Evolutionary conservation across 2,888 invertebrate species (phyloP).

Genomic region (Torymus tubicola): DNA sequence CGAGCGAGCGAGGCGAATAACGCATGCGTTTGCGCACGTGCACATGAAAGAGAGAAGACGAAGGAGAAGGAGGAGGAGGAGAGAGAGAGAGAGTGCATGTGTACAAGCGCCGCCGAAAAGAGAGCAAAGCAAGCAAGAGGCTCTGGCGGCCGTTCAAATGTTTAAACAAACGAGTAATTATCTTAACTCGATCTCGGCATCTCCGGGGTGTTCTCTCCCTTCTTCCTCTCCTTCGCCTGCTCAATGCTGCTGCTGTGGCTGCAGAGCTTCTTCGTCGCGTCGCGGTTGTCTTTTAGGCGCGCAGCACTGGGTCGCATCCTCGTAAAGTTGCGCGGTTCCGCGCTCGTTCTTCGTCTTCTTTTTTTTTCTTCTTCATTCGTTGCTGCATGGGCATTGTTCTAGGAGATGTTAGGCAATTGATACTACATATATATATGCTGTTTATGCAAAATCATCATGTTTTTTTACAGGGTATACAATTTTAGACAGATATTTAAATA

Average conservation of each 20-base stretch:
- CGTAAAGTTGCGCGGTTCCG: too few relatives aligned
- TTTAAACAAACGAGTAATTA: constrained; percentile 76
- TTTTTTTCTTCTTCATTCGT: too few relatives aligned
- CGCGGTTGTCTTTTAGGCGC: background rate
- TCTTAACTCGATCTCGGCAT: constrained; percentile 74
- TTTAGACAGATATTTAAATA: too few relatives aligned
- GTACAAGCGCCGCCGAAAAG: too few relatives aligned
- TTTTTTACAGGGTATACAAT: too few relatives aligned
- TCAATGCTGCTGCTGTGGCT: background rate
- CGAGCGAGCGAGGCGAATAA: constrained; percentile 6
- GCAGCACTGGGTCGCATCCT: background rate
- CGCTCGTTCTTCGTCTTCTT: too few relatives aligned
- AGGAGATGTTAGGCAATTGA: too few relatives aligned
- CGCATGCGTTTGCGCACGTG: background rate
- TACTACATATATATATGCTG: too few relatives aligned
- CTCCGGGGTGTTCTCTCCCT: constrained; percentile 62
- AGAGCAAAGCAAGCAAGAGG: constrained; percentile 40
- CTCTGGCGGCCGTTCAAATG: constrained; percentile 69
- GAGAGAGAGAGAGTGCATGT: constrained; percentile 34
- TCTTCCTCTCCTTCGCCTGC: constrained; percentile 41
- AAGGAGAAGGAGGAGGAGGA: constrained; percentile 18
- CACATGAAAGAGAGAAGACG: background rate
- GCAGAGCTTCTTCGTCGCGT: background rate
- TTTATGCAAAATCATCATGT: too few relatives aligned
- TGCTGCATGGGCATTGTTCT: too few relatives aligned